These are phyloP conservation scores for Nebria brevicollis DNA, from an alignment of 2,888 invertebrate species.

Conservation along the genomic window DNA sequence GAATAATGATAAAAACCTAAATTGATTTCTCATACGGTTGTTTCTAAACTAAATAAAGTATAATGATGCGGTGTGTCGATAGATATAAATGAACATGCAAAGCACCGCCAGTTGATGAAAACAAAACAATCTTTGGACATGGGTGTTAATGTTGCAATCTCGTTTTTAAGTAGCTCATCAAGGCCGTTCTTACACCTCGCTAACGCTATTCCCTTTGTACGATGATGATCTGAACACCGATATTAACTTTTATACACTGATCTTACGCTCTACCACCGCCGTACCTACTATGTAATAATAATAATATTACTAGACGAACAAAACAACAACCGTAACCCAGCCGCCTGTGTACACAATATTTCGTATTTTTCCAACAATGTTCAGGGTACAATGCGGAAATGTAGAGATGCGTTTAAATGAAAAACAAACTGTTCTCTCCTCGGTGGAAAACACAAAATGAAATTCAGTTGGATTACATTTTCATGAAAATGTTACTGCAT, in stretches of 20 bases:
- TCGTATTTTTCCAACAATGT: neutral
- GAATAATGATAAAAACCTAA: too few relatives aligned
- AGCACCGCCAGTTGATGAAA: constrained; percentile 26
- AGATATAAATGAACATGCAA: constrained; percentile 35
- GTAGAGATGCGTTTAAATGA: neutral
- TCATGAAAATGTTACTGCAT: neutral
- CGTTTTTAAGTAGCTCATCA: constrained; percentile 45
- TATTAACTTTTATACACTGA: constrained; percentile 36
- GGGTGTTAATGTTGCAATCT: constrained; percentile 43
- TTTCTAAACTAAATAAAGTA: neutral
- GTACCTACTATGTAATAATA: neutral
- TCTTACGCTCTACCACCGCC: neutral
- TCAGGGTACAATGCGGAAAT: neutral
- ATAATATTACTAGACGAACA: neutral
- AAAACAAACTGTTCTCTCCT: neutral
- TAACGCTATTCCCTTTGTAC: constrained; percentile 9
- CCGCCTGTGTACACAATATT: neutral
- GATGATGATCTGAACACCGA: constrained; percentile 22
- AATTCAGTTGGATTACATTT: constrained; percentile 1
- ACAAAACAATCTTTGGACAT: constrained; percentile 30
- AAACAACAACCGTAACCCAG: neutral
- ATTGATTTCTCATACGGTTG: neutral
- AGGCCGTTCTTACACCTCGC: constrained; percentile 29
- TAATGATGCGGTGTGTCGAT: neutral
- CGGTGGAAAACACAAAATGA: neutral